A percentile compares a stretch with the other conserved stretches of the same genome.
Evolutionary conservation across 2,113 vertebrate genomes (phyloP).

Genomic region (Scartelaos histophorus): DNA sequence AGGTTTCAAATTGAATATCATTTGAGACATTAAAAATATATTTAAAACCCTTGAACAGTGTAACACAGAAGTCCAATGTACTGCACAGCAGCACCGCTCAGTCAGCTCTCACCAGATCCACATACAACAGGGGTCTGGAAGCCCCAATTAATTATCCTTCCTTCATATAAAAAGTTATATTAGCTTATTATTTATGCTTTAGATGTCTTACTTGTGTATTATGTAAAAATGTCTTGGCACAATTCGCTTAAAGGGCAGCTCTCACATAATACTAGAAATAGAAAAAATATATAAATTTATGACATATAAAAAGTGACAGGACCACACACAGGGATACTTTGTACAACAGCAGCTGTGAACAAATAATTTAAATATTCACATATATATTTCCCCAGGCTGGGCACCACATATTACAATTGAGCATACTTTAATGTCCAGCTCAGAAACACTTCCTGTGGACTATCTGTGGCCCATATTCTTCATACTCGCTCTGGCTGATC

Average conservation of each 20-base stretch:
- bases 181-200: neutral
- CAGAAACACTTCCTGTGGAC: conserved; percentile 80
- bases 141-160: neutral
- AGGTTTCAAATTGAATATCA: neutral
- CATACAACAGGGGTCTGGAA: neutral
- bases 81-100: neutral
- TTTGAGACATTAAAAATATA: neutral
- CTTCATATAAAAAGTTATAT: neutral
- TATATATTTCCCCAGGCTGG: neutral
- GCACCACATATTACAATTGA: neutral
- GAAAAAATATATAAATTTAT: neutral
- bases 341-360: too few relatives aligned
- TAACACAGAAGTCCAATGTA: neutral
- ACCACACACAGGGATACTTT: neutral
- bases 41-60: neutral
- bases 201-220: neutral
- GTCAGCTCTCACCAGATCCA: neutral
- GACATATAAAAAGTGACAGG: neutral
- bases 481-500: conserved; percentile 74
- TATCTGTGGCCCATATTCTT: conserved; percentile 71
- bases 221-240: neutral
- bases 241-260: neutral
- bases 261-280: neutral
- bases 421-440: conserved; percentile 14
- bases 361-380: neutral